Percentiles rank a stretch among this genome's conserved stretches.
Conservation (phyloP, 2,113 vertebrate species). For the Triplophysa siluroides region DNA sequence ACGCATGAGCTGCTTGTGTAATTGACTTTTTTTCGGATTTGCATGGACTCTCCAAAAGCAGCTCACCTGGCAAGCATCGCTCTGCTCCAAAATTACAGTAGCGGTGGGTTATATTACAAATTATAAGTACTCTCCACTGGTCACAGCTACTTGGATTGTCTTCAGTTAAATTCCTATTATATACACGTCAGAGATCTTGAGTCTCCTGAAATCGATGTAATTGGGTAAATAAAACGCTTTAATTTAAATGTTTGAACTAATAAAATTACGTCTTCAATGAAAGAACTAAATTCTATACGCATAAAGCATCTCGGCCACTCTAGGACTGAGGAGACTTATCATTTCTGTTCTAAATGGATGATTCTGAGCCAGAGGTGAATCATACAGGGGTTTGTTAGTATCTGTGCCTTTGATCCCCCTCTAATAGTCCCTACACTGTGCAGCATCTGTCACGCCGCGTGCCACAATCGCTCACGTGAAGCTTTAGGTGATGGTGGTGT, state of each 20-base stretch:
- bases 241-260: neutral
- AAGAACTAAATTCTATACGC: neutral
- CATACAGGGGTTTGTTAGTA: constrained; percentile 57
- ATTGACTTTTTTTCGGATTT: constrained; percentile 78
- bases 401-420: constrained; percentile 58
- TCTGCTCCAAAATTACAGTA: constrained; percentile 41
- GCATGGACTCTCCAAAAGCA: constrained; percentile 78
- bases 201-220: neutral
- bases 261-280: neutral
- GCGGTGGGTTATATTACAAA: constrained; percentile 49
- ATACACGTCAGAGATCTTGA: neutral
- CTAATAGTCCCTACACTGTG: constrained; percentile 42
- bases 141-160: constrained; percentile 24
- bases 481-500: constrained; percentile 58
- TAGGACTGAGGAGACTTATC: constrained; percentile 18
- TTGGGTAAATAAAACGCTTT: neutral
- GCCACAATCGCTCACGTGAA: constrained; percentile 46
- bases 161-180: neutral
- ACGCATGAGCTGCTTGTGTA: constrained; percentile 80
- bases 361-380: constrained; percentile 52
- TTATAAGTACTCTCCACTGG: constrained; percentile 47
- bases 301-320: constrained; percentile 2
- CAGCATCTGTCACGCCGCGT: constrained; percentile 63
- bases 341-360: constrained; percentile 53
- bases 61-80: constrained; percentile 71